Conservation (phyloP, 2,888 invertebrate species). For the Coremacera marginata region DNA sequence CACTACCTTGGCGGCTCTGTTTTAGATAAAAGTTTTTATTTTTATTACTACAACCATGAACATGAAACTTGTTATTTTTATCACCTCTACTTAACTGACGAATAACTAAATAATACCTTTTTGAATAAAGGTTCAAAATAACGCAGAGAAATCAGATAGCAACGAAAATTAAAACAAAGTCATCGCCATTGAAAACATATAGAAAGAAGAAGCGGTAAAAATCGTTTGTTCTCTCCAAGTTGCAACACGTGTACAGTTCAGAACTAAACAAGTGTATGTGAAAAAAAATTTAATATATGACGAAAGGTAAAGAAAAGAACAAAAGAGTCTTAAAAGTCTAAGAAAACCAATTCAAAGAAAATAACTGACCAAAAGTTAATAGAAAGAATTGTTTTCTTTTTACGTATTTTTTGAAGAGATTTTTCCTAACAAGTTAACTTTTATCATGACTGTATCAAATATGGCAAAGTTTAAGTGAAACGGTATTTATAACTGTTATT, state of each 20-base stretch:
- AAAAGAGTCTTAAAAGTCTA: not conserved
- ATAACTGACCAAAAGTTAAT: not conserved
- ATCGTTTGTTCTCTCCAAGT: not conserved
- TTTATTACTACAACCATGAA: no score
- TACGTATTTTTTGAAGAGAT: no score
- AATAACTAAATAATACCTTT: not conserved
- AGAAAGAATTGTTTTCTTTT: not conserved
- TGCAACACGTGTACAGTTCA: conserved; percentile 3
- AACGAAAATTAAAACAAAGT: not conserved
- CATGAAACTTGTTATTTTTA: no score
- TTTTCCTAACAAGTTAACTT: not conserved
- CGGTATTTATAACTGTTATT: not conserved
- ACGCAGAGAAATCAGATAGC: not conserved
- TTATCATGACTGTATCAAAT: not conserved
- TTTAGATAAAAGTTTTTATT: no score
- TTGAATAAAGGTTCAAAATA: not conserved
- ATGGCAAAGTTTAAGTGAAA: not conserved
- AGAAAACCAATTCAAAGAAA: not conserved
- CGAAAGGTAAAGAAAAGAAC: not conserved
- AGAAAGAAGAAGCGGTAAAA: not conserved
- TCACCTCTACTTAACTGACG: no score
- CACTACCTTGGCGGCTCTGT: no score
- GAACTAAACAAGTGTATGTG: conserved; percentile 23
- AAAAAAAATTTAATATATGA: not conserved
- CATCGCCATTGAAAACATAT: not conserved